Percentiles rank a stretch among this genome's conserved stretches.
Conservation (phyloP, 2,113 vertebrate genomes). For the Numenius arquata region DNA sequence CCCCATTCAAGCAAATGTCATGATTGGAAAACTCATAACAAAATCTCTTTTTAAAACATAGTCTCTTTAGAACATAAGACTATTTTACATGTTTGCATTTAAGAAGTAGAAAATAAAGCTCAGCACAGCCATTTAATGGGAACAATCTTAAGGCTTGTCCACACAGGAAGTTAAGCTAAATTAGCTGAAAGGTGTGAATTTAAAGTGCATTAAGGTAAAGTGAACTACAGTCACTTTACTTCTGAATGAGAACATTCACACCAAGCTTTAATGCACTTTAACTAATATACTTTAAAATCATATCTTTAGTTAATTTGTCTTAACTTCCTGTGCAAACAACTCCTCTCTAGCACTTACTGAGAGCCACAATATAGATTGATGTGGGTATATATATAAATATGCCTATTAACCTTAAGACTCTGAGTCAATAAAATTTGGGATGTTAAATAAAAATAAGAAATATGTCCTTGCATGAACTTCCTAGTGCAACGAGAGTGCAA, state of each 20-base stretch:
- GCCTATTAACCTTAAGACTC: conserved; percentile 53
- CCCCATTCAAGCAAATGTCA: background rate
- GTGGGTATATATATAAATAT: conserved; percentile 56
- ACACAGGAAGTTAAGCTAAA: conserved; percentile 50
- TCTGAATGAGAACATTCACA: conserved; percentile 66
- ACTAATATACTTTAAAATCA: conserved; percentile 58
- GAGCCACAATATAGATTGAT: conserved; percentile 57
- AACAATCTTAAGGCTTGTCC: conserved; percentile 65
- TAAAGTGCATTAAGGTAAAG: conserved; percentile 64
- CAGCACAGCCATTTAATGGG: conserved; percentile 31
- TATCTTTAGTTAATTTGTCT: conserved; percentile 65
- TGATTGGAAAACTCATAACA: background rate
- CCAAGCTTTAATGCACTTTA: conserved; percentile 48
- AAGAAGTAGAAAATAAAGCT: conserved; percentile 62
- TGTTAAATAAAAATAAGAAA: conserved; percentile 46
- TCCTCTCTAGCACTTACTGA: conserved; percentile 46
- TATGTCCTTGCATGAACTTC: conserved; percentile 49
- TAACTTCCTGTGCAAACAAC: conserved; percentile 58
- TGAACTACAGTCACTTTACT: conserved; percentile 51
- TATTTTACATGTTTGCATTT: conserved; percentile 26
- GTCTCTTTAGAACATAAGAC: background rate
- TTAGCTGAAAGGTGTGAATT: conserved; percentile 69
- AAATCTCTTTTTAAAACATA: background rate
- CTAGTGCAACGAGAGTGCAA: background rate
- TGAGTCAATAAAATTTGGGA: conserved; percentile 41